Percentiles rank a stretch among this genome's conserved stretches.
Evolutionary conservation across 37 sponge, comb jelly and placozoan species (phyloP).

Genomic region (Spongilla lacustris): DNA sequence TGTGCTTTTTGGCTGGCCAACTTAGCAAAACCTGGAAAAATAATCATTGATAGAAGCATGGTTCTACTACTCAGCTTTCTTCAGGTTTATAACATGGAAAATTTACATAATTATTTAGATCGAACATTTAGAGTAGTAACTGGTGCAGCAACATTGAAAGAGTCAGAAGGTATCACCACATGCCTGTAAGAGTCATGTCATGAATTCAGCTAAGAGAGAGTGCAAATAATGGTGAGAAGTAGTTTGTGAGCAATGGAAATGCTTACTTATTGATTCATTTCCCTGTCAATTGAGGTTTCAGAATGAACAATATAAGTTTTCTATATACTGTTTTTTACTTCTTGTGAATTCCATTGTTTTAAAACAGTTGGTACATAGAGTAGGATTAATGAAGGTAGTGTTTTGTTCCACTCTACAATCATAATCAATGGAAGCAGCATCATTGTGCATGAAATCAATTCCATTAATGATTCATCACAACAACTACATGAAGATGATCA

Average conservation of each 20-base stretch:
- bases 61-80: conserved; percentile 11
- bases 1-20: neutral
- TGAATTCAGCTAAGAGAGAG: neutral
- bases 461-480: neutral
- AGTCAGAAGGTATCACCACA: neutral
- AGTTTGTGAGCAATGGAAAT: neutral
- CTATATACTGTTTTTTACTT: conserved; percentile 12
- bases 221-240: conserved; percentile 2
- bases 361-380: neutral
- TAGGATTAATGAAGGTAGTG: neutral
- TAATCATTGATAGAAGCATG: conserved; percentile 8
- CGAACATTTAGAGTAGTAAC: conserved; percentile 8
- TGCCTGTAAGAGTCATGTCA: conserved; percentile 8
- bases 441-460: neutral
- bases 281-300: neutral
- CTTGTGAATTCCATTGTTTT: conserved; percentile 4
- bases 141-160: neutral
- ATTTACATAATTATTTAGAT: neutral
- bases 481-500: neutral
- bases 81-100: neutral
- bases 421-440: neutral
- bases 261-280: too few relatives aligned
- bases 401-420: neutral
- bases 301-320: conserved; percentile 4
- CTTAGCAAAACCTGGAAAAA: neutral